Evolutionary conservation across 1,140 invertebrate genomes (phyloP), one percentile per base, ranked within the genome.

Genomic region (Eriocheir sinensis): DNA sequence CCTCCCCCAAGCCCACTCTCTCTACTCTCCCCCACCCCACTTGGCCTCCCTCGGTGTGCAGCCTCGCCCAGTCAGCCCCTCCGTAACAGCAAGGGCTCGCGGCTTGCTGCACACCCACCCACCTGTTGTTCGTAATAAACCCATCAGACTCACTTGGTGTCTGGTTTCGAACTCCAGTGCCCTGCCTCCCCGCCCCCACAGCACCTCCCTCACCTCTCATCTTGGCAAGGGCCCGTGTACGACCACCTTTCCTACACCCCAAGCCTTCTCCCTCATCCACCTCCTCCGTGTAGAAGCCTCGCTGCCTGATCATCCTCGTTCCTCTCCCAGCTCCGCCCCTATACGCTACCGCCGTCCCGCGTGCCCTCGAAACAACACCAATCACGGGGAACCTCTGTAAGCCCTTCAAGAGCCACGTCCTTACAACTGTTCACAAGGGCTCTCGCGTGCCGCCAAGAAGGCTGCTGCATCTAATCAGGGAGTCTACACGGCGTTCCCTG

Each of bases 401-500:
- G 12, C 60, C n/a, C 60, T 72, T 72, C 27, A 72, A n/a, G 27
- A 72, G 60, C 60, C 60, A n/a, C 60, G 60, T 1, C 60, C 34
- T 38, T 38, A 40, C 38, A 30, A 88, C 38, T 88, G 86, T 88
- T 40, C 86, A 40, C 40, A 88, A 88, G 86, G 44, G 36, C 86
- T 40, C 40, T 72, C 60, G 27, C 8, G 60, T n/a, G 6, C 60
- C 60, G 60, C 60, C 27, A 21, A 72, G 60, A 72, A n/a, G n/a
- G 60, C 60, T 72, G 60, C 60, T 72, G 60, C 60, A 72, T 72
- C 60, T 72, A 72, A 72, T 72, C 27, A 72, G 21, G 60, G 21
- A 34, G 17, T 88, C 36, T 27, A 88, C 40, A 41, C 41, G 40
- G 86, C 38, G 4, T 44, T 88, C 86, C 44, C 44, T 17, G 38